phyloP scores from a whole-genome alignment of 1,140 invertebrate genomes.

The Orchesella cincta region DNA sequence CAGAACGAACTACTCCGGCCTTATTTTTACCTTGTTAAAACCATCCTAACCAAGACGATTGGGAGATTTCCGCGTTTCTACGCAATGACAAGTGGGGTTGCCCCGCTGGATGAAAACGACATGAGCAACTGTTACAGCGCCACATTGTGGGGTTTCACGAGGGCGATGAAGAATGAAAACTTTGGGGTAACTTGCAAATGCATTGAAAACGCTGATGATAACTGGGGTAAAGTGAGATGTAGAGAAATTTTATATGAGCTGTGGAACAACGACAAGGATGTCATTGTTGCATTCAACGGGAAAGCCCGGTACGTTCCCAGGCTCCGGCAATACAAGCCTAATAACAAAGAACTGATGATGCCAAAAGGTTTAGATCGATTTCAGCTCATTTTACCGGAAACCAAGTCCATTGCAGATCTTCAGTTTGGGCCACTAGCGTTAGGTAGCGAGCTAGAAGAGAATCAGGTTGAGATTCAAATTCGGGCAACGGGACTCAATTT shows the following conservation, averaged over 20 bases:
- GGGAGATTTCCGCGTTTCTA: neutral
- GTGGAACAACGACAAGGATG: neutral
- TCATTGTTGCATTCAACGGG: neutral
- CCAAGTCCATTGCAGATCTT: neutral
- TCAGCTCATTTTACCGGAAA: neutral
- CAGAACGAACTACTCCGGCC: neutral
- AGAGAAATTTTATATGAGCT: constrained; percentile 1
- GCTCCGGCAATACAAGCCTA: neutral
- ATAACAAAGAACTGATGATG: neutral
- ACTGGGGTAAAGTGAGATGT: neutral
- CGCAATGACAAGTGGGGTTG: neutral
- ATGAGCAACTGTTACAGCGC: neutral
- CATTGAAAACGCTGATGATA: neutral
- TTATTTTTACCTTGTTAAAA: neutral
- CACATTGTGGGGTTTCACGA: neutral
- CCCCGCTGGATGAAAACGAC: neutral
- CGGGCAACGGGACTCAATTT: neutral
- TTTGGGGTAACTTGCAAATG: neutral
- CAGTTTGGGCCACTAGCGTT: neutral
- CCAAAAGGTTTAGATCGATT: neutral
- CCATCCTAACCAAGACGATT: neutral
- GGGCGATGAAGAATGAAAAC: neutral
- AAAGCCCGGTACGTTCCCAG: neutral
- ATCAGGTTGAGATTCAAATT: neutral
- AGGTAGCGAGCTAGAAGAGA: neutral